phyloP scores from a whole-genome alignment of 1,140 invertebrate species.

The Popillia japonica region DNA sequence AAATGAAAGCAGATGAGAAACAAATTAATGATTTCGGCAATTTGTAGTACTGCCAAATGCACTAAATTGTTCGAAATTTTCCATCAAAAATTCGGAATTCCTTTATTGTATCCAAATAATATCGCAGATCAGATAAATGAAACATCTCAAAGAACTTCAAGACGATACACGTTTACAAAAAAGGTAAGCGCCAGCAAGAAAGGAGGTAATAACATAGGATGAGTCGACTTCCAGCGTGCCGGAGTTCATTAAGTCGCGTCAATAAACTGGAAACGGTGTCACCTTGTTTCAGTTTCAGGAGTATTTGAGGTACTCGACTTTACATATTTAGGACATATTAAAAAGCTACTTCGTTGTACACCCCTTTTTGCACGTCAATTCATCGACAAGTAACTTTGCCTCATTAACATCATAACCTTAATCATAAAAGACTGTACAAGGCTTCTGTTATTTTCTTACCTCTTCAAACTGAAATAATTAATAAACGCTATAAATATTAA shows the following conservation, averaged over 20 bases:
- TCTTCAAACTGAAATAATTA: neutral
- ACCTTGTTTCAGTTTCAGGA: neutral
- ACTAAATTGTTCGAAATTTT: too few relatives aligned
- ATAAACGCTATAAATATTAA: neutral
- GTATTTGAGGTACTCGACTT: neutral
- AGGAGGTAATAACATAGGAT: neutral
- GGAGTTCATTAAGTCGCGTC: constrained; percentile 13
- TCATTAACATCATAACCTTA: neutral
- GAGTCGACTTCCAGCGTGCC: neutral
- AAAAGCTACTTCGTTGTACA: constrained; percentile 9
- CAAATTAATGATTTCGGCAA: too few relatives aligned
- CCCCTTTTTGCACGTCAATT: neutral
- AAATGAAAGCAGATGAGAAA: too few relatives aligned
- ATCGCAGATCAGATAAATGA: neutral
- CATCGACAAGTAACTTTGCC: neutral
- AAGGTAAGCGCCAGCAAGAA: neutral
- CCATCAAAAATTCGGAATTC: neutral
- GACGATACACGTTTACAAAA: neutral
- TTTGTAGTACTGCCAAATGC: too few relatives aligned
- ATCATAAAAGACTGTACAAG: neutral
- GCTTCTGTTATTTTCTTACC: neutral
- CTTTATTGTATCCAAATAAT: neutral
- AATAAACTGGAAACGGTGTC: neutral
- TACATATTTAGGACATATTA: constrained; percentile 16
- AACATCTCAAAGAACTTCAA: neutral